Evolutionary conservation across 2,797 vertebrate genomes (phyloP).

Genomic region (Syngnathus acus): DNA sequence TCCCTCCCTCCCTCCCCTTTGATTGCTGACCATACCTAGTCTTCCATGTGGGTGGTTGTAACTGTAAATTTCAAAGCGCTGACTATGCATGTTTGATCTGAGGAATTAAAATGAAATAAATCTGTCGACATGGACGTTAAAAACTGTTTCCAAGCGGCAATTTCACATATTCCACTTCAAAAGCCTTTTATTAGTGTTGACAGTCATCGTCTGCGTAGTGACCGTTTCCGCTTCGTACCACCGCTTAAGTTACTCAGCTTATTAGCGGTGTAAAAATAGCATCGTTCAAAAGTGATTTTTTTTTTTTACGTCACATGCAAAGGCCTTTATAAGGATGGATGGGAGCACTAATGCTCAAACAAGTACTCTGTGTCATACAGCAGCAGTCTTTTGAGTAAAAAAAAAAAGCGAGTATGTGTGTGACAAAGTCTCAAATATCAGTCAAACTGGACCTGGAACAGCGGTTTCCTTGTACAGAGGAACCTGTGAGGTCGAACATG

Average conservation of each 20-base stretch:
- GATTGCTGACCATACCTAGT: constrained; percentile 7
- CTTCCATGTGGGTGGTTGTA: neutral
- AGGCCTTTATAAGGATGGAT: constrained; percentile 26
- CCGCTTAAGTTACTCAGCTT: constrained; percentile 26
- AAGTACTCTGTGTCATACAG: constrained; percentile 44
- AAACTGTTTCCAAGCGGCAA: neutral
- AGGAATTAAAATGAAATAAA: neutral
- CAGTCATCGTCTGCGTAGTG: constrained; percentile 28
- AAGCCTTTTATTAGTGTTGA: constrained; percentile 12
- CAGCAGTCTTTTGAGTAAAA: constrained; percentile 44
- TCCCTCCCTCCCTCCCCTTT: constrained; percentile 31
- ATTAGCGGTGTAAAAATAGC: constrained; percentile 46
- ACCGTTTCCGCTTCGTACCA: constrained; percentile 43
- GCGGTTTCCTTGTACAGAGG: neutral
- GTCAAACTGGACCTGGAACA: constrained; percentile 8
- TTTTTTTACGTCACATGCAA: constrained; percentile 41
- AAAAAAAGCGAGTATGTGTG: neutral
- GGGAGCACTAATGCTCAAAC: constrained; percentile 38
- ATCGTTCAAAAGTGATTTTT: constrained; percentile 16
- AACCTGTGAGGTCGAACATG: neutral
- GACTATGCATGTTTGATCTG: neutral
- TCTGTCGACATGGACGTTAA: too few relatives aligned
- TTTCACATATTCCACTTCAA: constrained; percentile 17
- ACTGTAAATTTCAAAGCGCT: neutral
- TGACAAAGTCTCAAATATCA: constrained; percentile 17